These are phyloP conservation scores for Notamacropus eugenii DNA, from an alignment of 2,797 vertebrate genomes.

Conservation along the genomic window DNA sequence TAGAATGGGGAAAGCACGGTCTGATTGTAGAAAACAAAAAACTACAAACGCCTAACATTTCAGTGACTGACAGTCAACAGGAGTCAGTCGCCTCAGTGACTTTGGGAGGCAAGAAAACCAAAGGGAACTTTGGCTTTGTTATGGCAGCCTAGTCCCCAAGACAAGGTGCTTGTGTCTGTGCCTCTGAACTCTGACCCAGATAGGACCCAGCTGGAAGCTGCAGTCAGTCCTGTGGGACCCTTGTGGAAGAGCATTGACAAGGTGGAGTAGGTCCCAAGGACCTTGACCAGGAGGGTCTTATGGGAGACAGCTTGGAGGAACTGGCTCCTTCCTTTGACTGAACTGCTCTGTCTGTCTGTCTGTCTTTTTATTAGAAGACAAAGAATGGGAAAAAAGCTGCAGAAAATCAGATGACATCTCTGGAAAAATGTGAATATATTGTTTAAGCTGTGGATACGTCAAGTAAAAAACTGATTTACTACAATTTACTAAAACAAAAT, in stretches of 20 bases:
- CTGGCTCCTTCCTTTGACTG: background rate
- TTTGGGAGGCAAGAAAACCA: background rate
- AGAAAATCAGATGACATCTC: background rate
- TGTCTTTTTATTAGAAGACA: background rate
- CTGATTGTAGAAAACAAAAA: too few species aligned
- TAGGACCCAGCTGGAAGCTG: background rate
- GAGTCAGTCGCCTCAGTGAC: background rate
- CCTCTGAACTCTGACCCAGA: background rate
- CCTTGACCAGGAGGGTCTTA: background rate
- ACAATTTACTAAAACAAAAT: background rate
- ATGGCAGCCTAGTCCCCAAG: background rate
- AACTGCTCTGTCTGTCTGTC: background rate
- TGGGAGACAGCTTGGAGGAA: background rate
- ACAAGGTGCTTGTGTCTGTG: background rate
- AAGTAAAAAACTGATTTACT: slow-evolving; percentile 4
- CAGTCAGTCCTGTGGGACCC: background rate
- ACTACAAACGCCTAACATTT: background rate
- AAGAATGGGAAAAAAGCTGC: background rate
- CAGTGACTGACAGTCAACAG: background rate
- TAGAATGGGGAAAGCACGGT: background rate
- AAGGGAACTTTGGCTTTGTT: background rate
- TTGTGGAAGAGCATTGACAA: background rate
- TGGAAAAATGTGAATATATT: slow-evolving; percentile 4
- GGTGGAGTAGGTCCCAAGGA: background rate
- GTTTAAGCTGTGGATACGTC: background rate